Percentiles rank a stretch among this genome's conserved stretches.
Conservation (phyloP, 2,113 vertebrate genomes). For the Xiphophorus maculatus region DNA sequence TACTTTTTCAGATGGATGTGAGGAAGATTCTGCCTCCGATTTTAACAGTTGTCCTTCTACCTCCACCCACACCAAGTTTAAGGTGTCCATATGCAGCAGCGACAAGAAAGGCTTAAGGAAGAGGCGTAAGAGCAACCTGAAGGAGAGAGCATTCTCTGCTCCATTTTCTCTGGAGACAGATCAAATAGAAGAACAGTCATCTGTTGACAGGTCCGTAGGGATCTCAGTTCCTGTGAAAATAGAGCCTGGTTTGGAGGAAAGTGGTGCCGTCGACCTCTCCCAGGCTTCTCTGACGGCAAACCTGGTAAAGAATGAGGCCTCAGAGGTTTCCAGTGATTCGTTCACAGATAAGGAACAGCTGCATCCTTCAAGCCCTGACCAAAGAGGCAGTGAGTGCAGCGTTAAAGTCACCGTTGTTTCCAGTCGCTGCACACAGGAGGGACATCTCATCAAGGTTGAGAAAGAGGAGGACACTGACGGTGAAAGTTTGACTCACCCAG, state of each 20-base stretch:
- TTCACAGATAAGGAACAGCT: conserved; percentile 15
- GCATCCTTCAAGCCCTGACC: conserved; percentile 14
- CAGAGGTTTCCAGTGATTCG: conserved; percentile 36
- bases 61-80: conserved; percentile 40
- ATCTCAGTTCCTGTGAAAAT: conserved; percentile 50
- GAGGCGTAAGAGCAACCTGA: conserved; percentile 40
- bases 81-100: conserved; percentile 65
- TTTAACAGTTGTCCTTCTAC: conserved; percentile 16
- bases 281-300: conserved; percentile 41
- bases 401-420: conserved; percentile 63
- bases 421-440: conserved; percentile 44
- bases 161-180: conserved; percentile 20
- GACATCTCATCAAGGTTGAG: conserved; percentile 46
- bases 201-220: not conserved
- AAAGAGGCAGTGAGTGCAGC: conserved; percentile 32
- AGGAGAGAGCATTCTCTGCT: conserved; percentile 1
- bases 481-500: conserved; percentile 5
- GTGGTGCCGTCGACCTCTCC: conserved; percentile 66
- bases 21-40: conserved; percentile 26
- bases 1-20: conserved; percentile 32
- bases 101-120: conserved; percentile 65
- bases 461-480: conserved; percentile 36
- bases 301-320: conserved; percentile 63
- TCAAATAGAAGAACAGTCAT: not conserved
- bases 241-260: conserved; percentile 59